Evolutionary conservation across 2,888 invertebrate species (phyloP), one percentile per base, ranked within the genome.

Genomic region (Galeopsomyia nigrocyanea): DNA sequence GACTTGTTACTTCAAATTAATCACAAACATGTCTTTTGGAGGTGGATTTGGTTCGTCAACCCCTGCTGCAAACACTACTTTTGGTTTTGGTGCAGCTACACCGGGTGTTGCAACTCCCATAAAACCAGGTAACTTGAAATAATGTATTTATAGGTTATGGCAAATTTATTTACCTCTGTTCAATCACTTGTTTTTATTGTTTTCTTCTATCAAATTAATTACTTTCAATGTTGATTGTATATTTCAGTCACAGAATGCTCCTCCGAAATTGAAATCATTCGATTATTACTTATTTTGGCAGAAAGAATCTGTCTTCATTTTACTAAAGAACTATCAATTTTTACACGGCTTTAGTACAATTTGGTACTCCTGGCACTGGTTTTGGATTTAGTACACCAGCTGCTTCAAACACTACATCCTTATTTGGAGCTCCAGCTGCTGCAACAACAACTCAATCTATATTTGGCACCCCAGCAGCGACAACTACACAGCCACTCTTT

Each of bases 31-130:
- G 85, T 84, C 86, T 57, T 85, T 86, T 65, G 82, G 82, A 1
- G 78, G 79, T 39, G 39, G 39, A 39, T 87, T 87, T 83, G 90
- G 90, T n/a, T 85, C 87, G 61, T 85, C 88, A 56, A 88, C 88
- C 58, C 88, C 90, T 17, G 87, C 89, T 0, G 87, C 89, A 9
- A 88, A 89, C 49, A 87, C 89, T 50, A 87, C 87, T 39, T 88
- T 90, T 75, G 84, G 86, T 56, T 87, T 86, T 68, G 85, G 86
- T 16, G 82, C 85, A 26, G 81, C 85, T 19, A 80, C 83, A 1
- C 74, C 86, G 1, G 81, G 84, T 16, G 78, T 84, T 50, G 81
- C 83, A 17, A 83, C 85, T 82, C 89, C 77, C 78, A 86, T 82
- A 10, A 85, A 84, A 77, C 82, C 83, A 68, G 79, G 83, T 85